Base-by-base conservation (phyloP, 2,113 vertebrate species). In the Orycteropus afer region DNA sequence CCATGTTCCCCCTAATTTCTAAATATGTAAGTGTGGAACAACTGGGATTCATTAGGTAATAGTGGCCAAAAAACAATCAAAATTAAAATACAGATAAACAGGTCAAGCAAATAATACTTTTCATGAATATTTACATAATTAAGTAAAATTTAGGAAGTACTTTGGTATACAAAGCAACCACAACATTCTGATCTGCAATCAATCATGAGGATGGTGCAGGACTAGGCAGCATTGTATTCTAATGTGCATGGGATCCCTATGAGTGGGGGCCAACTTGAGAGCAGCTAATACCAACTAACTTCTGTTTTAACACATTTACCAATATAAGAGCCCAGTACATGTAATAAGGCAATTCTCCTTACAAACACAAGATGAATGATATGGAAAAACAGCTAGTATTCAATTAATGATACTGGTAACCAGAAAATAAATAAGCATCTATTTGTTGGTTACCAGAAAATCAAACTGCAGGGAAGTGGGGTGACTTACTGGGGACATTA, bases 1-100 rank as follows among this genome's bases (percentile, higher is more conserved):
- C 40, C 45, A 86, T 13, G 17, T 61, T 79, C 96, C 32, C 55
- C 42, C 65, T 61, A 86, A 90, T 76, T 93, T 96, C 80, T 95
- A 95, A 93, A 85, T 37, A 42, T 87, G 29, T 82, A 90, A 57
- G 32, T n/a, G 20, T 22, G 40, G 32, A 95, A 92, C 37, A 89
- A 88, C 79, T 40, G 74, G 49, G 79, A 63, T 37, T 88, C 27
- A 69, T 45, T 84, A 83, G 6, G 67, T 27, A 73, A 55, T 53
- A 83, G n/a, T n/a, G n/a, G n/a, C n/a, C 18, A 37, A 71, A 11
- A 67, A 84, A n/a, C 86, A 55, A 14, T 42, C 76, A 96, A 78
- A 94, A 83, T 85, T 40, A 92, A 96, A 95, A 92, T 40, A 32
- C 34, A 71, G 32, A 67, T 18, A 32, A 67, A 86, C 57, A 65